Evolutionary conservation across 2,888 invertebrate species (phyloP).

Genomic region (Lasioglossum malachurum): DNA sequence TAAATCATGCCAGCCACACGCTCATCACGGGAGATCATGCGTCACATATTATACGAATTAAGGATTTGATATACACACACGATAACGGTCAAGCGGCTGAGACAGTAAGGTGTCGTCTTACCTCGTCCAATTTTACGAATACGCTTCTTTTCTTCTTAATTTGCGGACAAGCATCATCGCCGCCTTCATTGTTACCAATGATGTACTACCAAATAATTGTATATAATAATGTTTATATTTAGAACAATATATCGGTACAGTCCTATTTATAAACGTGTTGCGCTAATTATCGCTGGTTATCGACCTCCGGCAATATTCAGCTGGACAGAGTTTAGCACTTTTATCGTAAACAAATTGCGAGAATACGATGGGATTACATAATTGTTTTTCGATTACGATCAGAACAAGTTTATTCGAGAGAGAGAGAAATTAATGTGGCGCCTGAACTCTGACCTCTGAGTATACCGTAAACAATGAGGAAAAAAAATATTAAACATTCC

Average conservation of each 20-base stretch:
- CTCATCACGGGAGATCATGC: constrained; percentile 6
- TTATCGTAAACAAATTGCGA: not conserved
- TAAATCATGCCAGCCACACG: constrained; percentile 7
- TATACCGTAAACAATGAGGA: constrained; percentile 36
- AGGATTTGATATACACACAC: constrained; percentile 59
- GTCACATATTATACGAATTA: constrained; percentile 22
- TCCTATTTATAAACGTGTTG: constrained; percentile 75
- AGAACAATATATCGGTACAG: constrained; percentile 73
- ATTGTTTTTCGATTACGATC: not conserved
- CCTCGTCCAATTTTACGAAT: constrained; percentile 44
- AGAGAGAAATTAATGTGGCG: not conserved
- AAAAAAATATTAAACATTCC: constrained; percentile 43
- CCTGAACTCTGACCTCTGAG: constrained; percentile 22
- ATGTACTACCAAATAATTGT: constrained; percentile 79
- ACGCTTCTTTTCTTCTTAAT: constrained; percentile 56
- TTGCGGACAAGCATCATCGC: constrained; percentile 51
- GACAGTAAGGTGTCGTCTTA: constrained; percentile 17
- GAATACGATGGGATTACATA: not conserved
- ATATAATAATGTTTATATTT: constrained; percentile 68
- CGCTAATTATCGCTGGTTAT: constrained; percentile 50
- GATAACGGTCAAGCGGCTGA: not conserved
- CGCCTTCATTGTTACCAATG: constrained; percentile 72
- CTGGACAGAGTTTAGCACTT: constrained; percentile 15
- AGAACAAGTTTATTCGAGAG: not conserved
- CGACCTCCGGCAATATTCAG: constrained; percentile 26